phyloP scores from a whole-genome alignment of 2,797 vertebrate genomes.

The Hyperoplus lanceolatus region DNA sequence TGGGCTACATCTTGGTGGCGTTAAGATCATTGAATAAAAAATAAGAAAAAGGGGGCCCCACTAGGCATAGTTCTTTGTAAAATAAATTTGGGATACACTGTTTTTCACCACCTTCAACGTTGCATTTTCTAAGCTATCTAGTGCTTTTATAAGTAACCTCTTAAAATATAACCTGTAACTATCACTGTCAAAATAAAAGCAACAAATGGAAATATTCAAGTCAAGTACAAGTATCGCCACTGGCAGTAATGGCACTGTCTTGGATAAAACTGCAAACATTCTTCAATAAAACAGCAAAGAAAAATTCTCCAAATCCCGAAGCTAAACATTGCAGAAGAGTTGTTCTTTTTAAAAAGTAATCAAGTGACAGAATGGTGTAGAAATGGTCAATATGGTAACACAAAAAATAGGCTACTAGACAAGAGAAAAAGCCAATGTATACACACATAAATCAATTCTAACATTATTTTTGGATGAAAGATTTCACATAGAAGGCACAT shows the following conservation, averaged over 20 bases:
- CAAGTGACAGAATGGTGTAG: background rate
- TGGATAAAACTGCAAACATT: background rate
- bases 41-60: background rate
- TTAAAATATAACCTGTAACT: background rate
- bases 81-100: background rate
- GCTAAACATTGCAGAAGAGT: background rate
- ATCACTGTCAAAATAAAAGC: background rate
- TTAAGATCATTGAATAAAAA: too few relatives aligned
- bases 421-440: background rate
- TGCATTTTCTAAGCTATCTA: background rate
- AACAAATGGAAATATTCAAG: background rate
- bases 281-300: background rate
- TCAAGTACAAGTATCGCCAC: background rate
- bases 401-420: background rate
- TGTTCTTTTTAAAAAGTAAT: background rate
- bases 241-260: background rate
- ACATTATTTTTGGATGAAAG: background rate
- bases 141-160: background rate
- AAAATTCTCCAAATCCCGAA: background rate
- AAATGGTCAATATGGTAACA: background rate
- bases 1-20: too few relatives aligned
- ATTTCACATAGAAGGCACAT: background rate
- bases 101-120: background rate
- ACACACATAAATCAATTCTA: background rate
- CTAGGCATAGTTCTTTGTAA: background rate